Evolutionary conservation across 2,888 invertebrate species (phyloP), one percentile per base, ranked within the genome.

Genomic region (Acronicta alni): DNA sequence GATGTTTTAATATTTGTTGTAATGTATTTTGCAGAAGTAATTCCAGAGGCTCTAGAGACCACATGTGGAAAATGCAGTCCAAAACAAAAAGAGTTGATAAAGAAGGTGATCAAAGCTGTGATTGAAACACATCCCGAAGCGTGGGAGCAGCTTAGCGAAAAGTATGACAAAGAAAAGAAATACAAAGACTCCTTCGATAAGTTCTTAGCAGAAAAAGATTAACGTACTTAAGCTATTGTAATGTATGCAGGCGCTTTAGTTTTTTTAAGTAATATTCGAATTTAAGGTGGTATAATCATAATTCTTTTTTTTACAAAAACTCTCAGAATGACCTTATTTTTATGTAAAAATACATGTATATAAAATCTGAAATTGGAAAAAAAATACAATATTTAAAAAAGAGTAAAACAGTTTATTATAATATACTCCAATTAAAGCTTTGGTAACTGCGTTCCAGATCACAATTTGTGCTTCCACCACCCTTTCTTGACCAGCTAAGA

Each of bases 31-130:
- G 16, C 88, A 97, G 97, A 95, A 79, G 95, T 95, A 45, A 95
- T 97, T 76, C 96, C 96, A 0, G 97, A 97, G 84, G 96, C 96
- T 0, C 90, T 97, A 30, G 92, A 94, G 82, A 96, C 96, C 0
- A 93, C 95, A n/a, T 97, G 97, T 82, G 91, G 86, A 4, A 96
- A 96, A 88, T 97, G 97, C 81, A 95, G 95, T 14, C 94, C 95
- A 38, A 96, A 95, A 75, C 97, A 97, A 82, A 95, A 94, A 76
- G 87, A 93, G 67, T 92, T 96, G 17, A 93, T 94, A 54, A 85
- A 79, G 80, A 95, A 95, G 77, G 96, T 97, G 3, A 95, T 97
- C 57, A 94, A 92, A 51, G 95, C 93, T 65, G 89, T 97, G 57
- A 96, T 96, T 72, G 94, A 96, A 38, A 92, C 95, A 26, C 96